Percentiles rank a stretch among this genome's conserved stretches.
These are phyloP conservation scores for Apodemia zela DNA, from an alignment of 2,888 invertebrate species.

Conservation along the genomic window DNA sequence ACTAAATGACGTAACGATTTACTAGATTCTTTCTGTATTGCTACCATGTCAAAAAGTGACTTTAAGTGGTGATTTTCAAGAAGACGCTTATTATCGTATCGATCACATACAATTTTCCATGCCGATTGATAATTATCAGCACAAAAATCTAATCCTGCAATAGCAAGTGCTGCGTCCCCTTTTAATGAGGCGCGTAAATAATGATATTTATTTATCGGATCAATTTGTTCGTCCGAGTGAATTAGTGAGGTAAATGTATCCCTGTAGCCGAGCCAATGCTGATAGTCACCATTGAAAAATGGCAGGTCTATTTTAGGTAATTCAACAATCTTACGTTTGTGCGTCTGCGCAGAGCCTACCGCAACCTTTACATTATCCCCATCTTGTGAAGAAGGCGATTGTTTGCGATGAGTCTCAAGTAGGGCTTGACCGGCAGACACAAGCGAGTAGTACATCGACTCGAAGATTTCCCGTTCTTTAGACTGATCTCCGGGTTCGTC, in stretches of 20 bases:
- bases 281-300: background rate
- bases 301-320: conserved; percentile 8
- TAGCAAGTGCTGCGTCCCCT: conserved; percentile 22
- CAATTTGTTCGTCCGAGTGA: background rate
- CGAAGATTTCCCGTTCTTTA: background rate
- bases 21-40: conserved; percentile 28
- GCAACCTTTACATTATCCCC: background rate
- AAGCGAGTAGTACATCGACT: conserved; percentile 9
- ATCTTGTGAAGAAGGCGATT: background rate
- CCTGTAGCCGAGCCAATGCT: conserved; percentile 8
- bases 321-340: conserved; percentile 1
- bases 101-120: conserved; percentile 22
- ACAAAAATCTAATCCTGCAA: conserved; percentile 30
- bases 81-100: conserved; percentile 29
- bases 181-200: conserved; percentile 20
- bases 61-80: conserved; percentile 33
- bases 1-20: conserved; percentile 26
- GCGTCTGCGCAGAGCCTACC: background rate
- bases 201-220: conserved; percentile 19
- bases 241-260: conserved; percentile 6
- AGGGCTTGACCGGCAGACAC: conserved; percentile 9
- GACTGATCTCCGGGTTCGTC: background rate
- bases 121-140: conserved; percentile 27
- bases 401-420: background rate
- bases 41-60: conserved; percentile 31